A percentile compares a stretch with the other conserved stretches of the same genome.
These are phyloP conservation scores for Zaprionus nigranus DNA, from an alignment of 1,140 invertebrate species.

Conservation along the genomic window DNA sequence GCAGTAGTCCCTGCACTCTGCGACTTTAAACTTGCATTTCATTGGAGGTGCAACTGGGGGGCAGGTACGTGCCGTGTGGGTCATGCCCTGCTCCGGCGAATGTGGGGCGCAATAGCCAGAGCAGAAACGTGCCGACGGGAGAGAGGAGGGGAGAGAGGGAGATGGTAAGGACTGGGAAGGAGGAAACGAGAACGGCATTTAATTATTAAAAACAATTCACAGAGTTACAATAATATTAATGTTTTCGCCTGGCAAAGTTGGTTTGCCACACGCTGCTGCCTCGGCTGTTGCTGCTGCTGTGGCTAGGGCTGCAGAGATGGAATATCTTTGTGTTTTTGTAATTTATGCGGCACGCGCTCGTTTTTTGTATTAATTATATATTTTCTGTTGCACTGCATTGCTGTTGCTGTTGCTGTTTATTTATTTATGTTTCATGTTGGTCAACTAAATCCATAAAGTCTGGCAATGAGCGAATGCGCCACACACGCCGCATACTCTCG, in stretches of 20 bases:
- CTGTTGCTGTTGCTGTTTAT: conserved; percentile 21
- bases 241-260: conserved; percentile 5
- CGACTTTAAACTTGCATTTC: background rate
- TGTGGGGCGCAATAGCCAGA: background rate
- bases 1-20: background rate
- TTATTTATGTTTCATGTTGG: conserved; percentile 39
- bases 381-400: conserved; percentile 24
- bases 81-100: background rate
- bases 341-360: conserved; percentile 47
- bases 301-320: background rate
- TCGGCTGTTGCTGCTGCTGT: background rate
- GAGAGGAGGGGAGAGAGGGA: background rate
- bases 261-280: background rate
- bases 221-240: conserved; percentile 17
- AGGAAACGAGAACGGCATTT: conserved; percentile 35
- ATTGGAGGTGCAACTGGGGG: background rate
- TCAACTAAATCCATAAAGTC: conserved; percentile 51
- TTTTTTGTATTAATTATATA: conserved; percentile 24
- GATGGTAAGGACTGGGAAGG: background rate
- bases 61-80: background rate
- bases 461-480: conserved; percentile 36
- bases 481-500: too few relatives aligned
- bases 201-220: conserved; percentile 64
- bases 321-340: conserved; percentile 26
- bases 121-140: background rate